phyloP scores from a whole-genome alignment of 2,797 vertebrate species.

The Protosalanx chinensis region DNA sequence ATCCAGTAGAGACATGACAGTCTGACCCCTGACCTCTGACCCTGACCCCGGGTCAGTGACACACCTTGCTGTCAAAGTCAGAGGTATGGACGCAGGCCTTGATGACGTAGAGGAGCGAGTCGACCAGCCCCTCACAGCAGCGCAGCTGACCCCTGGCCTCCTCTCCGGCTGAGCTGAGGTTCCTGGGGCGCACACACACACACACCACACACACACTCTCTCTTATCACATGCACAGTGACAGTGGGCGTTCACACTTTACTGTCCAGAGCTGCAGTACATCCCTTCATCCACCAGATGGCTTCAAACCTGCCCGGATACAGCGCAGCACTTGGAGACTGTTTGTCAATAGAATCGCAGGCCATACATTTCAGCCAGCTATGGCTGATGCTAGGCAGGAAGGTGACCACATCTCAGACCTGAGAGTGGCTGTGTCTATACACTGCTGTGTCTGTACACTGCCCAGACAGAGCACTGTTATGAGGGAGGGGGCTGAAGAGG shows the following conservation, averaged over 20 bases:
- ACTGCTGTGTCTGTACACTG: no score
- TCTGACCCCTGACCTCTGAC: neutral
- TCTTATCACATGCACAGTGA: slow-evolving; percentile 4
- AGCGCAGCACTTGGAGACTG: slow-evolving; percentile 36
- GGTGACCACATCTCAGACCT: no score
- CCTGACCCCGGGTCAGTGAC: neutral
- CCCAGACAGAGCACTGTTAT: no score
- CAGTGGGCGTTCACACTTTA: no score
- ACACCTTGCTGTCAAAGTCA: slow-evolving; percentile 97
- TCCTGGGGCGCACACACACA: slow-evolving; percentile 69
- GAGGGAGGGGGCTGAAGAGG: no score
- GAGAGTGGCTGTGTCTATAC: no score
- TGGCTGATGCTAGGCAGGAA: neutral
- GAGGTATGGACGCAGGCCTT: slow-evolving; percentile 94
- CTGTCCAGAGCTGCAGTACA: slow-evolving; percentile 46
- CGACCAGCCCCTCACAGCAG: slow-evolving; percentile 90
- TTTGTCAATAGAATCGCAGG: slow-evolving; percentile 54
- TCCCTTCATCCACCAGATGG: slow-evolving; percentile 58
- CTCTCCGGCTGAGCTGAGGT: slow-evolving; percentile 94
- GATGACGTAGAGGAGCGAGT: slow-evolving; percentile 92
- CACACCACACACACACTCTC: slow-evolving; percentile 9
- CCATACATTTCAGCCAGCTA: slow-evolving; percentile 14
- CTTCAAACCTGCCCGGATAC: slow-evolving; percentile 64
- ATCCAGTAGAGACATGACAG: no score
- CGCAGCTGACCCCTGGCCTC: slow-evolving; percentile 94